Percentiles rank a stretch among this genome's conserved stretches.
phyloP scores from a whole-genome alignment of 2,888 invertebrate genomes.

The Andrena marginata region DNA sequence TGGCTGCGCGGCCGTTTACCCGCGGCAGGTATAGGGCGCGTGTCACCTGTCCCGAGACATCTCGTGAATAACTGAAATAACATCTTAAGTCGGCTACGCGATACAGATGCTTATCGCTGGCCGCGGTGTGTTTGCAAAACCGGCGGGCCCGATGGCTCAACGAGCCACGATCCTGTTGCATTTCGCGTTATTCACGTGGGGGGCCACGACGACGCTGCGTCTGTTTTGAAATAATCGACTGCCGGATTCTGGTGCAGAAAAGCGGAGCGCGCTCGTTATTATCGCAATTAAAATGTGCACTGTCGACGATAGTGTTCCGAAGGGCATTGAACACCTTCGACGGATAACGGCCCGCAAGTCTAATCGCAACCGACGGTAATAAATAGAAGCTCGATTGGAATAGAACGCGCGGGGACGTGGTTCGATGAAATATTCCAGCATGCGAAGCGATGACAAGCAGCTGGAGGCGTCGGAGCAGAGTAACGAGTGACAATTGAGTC shows the following conservation, averaged over 20 bases:
- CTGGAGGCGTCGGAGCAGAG: neutral
- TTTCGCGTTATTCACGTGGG: neutral
- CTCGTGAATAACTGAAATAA: conserved; percentile 79
- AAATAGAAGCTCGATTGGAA: neutral
- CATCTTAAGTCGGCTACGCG: conserved; percentile 68
- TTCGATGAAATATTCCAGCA: conserved; percentile 13
- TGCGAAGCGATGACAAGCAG: conserved; percentile 29
- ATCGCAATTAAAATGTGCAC: no score
- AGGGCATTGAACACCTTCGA: no score
- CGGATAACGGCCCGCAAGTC: no score
- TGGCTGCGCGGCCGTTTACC: conserved; percentile 63
- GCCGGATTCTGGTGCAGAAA: no score
- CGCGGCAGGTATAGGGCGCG: conserved; percentile 70
- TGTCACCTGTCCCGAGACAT: conserved; percentile 77
- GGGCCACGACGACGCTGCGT: no score
- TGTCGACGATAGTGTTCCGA: no score
- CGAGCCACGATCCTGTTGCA: conserved; percentile 8
- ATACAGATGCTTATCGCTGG: conserved; percentile 45
- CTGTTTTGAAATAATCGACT: no score
- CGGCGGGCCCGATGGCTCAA: conserved; percentile 11
- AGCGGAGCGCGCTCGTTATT: no score
- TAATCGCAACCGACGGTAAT: conserved; percentile 3
- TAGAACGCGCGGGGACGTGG: neutral
- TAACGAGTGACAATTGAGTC: conserved; percentile 49
- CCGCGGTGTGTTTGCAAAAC: conserved; percentile 28